phyloP scores from a whole-genome alignment of 2,113 vertebrate species.

The Formicarius rufipectus region DNA sequence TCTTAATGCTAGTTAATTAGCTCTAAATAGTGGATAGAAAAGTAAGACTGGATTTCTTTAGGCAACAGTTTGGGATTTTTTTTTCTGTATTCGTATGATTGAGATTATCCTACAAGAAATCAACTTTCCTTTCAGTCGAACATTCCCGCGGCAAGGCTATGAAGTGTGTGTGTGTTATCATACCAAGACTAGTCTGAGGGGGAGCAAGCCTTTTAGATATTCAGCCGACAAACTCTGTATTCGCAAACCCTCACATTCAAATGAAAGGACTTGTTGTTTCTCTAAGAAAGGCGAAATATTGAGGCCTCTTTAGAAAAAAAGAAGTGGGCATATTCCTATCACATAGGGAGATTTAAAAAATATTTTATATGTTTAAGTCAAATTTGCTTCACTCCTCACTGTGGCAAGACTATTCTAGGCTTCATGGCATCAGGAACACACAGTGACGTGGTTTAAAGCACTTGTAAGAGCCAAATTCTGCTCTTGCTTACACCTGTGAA shows the following conservation, averaged over 20 bases:
- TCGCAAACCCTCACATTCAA: neutral
- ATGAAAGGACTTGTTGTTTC: neutral
- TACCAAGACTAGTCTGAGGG: neutral
- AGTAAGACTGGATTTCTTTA: neutral
- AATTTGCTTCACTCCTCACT: neutral
- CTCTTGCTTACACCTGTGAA: neutral
- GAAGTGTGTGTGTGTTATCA: neutral
- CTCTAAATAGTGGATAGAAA: neutral
- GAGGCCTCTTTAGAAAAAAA: neutral
- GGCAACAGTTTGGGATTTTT: neutral
- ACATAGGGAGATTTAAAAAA: neutral
- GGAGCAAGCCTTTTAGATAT: fast-evolving
- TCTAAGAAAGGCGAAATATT: neutral
- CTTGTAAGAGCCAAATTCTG: neutral
- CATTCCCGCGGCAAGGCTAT: neutral
- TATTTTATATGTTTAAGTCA: neutral
- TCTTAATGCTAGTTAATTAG: neutral
- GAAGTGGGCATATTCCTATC: neutral
- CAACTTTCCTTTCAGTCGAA: neutral
- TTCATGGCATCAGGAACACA: neutral
- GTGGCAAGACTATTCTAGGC: neutral
- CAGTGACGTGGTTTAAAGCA: neutral
- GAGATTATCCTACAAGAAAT: neutral
- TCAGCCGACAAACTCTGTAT: neutral
- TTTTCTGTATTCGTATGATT: neutral